phyloP scores from a whole-genome alignment of 2,888 invertebrate species.

The Eupeodes latifasciatus region DNA sequence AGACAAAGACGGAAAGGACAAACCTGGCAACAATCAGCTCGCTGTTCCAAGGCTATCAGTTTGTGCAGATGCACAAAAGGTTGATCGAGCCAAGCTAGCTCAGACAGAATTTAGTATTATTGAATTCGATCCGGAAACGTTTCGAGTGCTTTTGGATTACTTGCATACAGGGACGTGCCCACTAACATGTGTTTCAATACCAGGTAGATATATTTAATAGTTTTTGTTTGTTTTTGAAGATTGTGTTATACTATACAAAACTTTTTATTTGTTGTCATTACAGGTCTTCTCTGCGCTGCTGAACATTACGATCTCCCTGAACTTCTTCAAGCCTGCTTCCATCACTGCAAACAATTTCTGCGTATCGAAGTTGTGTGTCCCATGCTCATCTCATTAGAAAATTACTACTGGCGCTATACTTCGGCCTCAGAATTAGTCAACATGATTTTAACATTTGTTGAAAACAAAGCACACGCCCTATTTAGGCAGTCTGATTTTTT shows the following conservation, averaged over 20 bases:
- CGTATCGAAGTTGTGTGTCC: conserved; percentile 96
- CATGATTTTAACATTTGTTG: conserved; percentile 96
- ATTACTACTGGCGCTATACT: conserved; percentile 97
- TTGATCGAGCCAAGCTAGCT: conserved; percentile 94
- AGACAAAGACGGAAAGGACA: conserved; percentile 92
- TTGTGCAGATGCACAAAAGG: conserved; percentile 97
- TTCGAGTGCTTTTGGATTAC: conserved; percentile 95
- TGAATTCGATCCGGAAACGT: conserved; percentile 97
- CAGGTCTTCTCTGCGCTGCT: conserved; percentile 93
- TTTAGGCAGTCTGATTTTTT: conserved; percentile 94
- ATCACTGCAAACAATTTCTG: conserved; percentile 96
- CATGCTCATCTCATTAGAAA: conserved; percentile 96
- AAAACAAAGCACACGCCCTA: conserved; percentile 93
- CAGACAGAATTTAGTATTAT: conserved; percentile 98
- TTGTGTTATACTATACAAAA: neutral
- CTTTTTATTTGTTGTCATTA: neutral
- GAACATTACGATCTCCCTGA: conserved; percentile 97
- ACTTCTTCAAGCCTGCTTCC: conserved; percentile 96
- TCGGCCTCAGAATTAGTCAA: conserved; percentile 97
- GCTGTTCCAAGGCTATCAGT: conserved; percentile 95
- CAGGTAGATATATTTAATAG: conserved; percentile 85
- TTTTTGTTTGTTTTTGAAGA: neutral
- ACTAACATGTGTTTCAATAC: conserved; percentile 95
- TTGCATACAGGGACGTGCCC: conserved; percentile 97
- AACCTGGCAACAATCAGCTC: conserved; percentile 88